A percentile compares a stretch with the other conserved stretches of the same genome.
Evolutionary conservation across 2,888 invertebrate genomes (phyloP).

Genomic region (Willowsia nigromaculata): DNA sequence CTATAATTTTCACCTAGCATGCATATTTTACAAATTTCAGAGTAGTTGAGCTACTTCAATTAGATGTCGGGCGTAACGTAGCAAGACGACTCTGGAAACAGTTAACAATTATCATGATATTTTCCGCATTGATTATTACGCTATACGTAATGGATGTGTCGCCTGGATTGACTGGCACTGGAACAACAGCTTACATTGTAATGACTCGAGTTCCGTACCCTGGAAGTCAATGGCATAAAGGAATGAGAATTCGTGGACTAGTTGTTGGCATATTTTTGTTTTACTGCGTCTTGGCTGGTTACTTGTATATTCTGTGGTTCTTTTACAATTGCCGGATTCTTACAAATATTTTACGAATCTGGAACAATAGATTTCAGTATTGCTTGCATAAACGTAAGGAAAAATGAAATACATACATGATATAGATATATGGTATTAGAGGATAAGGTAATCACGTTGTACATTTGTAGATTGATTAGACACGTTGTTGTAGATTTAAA

Average conservation of each 20-base stretch:
- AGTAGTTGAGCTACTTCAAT: conserved; percentile 47
- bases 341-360: conserved; percentile 44
- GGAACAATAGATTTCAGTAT: conserved; percentile 47
- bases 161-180: neutral
- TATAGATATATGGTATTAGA: too few species aligned
- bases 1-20: neutral
- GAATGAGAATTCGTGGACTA: neutral
- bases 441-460: too few species aligned
- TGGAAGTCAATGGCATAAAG: neutral
- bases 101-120: neutral
- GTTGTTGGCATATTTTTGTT: neutral
- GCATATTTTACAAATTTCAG: conserved; percentile 2
- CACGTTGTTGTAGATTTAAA: too few species aligned
- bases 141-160: neutral
- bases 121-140: neutral
- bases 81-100: neutral
- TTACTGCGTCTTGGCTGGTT: conserved; percentile 7
- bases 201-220: neutral
- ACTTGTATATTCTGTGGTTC: conserved; percentile 52
- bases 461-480: too few species aligned
- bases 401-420: too few species aligned
- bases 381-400: conserved; percentile 52
- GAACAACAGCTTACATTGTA: conserved; percentile 27
- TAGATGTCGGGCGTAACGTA: conserved; percentile 53
- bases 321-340: conserved; percentile 48